Percentiles rank a stretch among this genome's conserved stretches.
Evolutionary conservation across 2,888 invertebrate genomes (phyloP).

Genomic region (Acleris laterana): DNA sequence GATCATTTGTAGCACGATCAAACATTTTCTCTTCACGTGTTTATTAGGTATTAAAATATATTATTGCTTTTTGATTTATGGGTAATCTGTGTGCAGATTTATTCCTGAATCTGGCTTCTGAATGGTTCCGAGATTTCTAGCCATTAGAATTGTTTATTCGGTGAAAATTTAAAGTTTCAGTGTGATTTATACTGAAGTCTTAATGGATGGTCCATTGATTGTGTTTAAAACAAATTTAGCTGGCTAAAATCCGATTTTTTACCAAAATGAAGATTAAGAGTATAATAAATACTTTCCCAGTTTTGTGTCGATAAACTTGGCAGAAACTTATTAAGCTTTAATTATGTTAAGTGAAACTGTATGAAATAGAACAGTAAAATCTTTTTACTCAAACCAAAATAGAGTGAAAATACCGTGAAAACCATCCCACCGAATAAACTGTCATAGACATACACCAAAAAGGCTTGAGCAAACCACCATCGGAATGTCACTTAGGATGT

Average conservation of each 20-base stretch:
- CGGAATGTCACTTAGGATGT: too few species aligned
- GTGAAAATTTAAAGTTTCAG: conserved; percentile 14
- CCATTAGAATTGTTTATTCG: conserved; percentile 18
- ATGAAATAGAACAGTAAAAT: too few species aligned
- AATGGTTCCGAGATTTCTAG: conserved; percentile 10
- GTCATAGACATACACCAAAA: too few species aligned
- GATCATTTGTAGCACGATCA: conserved; percentile 1
- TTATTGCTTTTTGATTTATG: conserved; percentile 25
- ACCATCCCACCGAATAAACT: too few species aligned
- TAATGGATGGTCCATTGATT: background rate
- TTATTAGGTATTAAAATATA: conserved; percentile 23
- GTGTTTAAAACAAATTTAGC: background rate
- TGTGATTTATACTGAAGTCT: conserved; percentile 16
- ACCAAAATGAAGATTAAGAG: too few species aligned
- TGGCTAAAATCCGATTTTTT: background rate
- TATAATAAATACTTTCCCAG: too few species aligned
- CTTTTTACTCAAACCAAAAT: too few species aligned
- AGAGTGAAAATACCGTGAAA: too few species aligned
- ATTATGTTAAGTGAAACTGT: too few species aligned
- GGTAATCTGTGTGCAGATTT: conserved; percentile 14
- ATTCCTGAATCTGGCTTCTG: conserved; percentile 10
- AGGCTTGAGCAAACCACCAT: too few species aligned
- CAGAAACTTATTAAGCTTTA: too few species aligned
- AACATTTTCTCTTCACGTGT: conserved; percentile 10
- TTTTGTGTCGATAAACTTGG: too few species aligned